Percentiles rank a stretch among this genome's conserved stretches.
Conservation (phyloP, 92 coral and sea anemone genomes). For the Chrysogorgia sp. region DNA sequence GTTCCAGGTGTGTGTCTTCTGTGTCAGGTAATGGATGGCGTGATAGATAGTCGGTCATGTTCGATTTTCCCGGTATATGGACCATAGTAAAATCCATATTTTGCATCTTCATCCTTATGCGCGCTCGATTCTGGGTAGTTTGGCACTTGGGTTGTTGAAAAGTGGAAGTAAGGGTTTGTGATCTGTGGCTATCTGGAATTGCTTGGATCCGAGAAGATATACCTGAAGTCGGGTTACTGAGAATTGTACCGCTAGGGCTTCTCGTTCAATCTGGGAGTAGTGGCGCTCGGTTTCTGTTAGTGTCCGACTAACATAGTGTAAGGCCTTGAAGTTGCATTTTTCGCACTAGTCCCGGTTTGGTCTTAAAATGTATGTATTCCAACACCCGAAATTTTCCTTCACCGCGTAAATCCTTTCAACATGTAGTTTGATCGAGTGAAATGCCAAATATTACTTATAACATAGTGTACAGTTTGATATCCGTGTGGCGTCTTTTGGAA, state of each 20-base stretch:
- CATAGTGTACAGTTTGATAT: conserved; percentile 59
- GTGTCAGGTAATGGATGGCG: conserved; percentile 55
- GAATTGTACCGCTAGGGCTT: conserved; percentile 58
- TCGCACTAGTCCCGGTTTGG: too few relatives aligned
- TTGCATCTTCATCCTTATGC: conserved; percentile 71
- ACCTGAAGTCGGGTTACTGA: conserved; percentile 52
- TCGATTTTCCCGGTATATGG: conserved; percentile 64
- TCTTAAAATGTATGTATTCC: too few relatives aligned
- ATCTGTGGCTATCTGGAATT: conserved; percentile 55
- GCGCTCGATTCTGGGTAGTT: conserved; percentile 65
- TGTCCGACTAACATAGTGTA: conserved; percentile 59
- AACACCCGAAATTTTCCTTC: too few relatives aligned
- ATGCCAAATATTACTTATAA: too few relatives aligned
- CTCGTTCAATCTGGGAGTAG: conserved; percentile 54
- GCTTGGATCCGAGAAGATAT: conserved; percentile 44
- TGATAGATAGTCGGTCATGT: conserved; percentile 61
- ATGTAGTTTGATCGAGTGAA: too few relatives aligned
- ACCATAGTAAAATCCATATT: conserved; percentile 60
- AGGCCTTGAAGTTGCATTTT: too few relatives aligned
- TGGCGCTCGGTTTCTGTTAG: conserved; percentile 56
- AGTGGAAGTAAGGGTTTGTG: conserved; percentile 59
- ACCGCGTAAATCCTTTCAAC: too few relatives aligned
- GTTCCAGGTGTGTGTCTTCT: conserved; percentile 36
- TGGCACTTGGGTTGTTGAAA: conserved; percentile 61
- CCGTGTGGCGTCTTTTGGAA: conserved; percentile 64